phyloP scores from a whole-genome alignment of 2,797 vertebrate species.

The Trematomus bernacchii region DNA sequence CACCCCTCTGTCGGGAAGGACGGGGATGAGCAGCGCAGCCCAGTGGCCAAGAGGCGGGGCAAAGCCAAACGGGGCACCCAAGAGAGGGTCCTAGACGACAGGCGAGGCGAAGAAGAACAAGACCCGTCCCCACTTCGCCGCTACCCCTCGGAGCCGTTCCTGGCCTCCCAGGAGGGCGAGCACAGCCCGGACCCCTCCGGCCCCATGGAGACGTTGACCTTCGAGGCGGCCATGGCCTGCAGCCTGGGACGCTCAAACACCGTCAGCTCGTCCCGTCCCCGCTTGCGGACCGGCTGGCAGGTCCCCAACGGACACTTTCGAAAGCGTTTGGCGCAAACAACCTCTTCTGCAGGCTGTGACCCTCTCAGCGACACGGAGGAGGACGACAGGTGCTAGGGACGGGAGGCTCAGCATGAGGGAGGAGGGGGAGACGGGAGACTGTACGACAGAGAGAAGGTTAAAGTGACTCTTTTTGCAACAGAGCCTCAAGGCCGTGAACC shows the following conservation, averaged over 20 bases:
- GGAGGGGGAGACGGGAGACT: conserved; percentile 40
- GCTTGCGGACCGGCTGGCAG: conserved; percentile 94
- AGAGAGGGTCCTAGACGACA: conserved; percentile 77
- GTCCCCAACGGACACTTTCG: conserved; percentile 98
- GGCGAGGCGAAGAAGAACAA: conserved; percentile 53
- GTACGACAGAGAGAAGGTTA: conserved; percentile 41
- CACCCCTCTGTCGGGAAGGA: conserved; percentile 84
- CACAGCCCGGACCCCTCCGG: conserved; percentile 94
- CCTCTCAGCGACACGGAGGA: conserved; percentile 96
- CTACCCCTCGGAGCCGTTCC: conserved; percentile 96
- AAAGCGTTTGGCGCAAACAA: conserved; percentile 91
- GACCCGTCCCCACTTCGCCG: conserved; percentile 88
- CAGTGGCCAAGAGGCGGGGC: conserved; percentile 82
- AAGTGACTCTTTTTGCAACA: conserved; percentile 62
- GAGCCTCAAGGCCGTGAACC: conserved; percentile 53
- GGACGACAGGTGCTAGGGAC: conserved; percentile 94
- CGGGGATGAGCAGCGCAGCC: conserved; percentile 81
- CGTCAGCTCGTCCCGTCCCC: conserved; percentile 90
- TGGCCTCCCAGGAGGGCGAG: conserved; percentile 93
- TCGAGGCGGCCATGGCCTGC: conserved; percentile 96
- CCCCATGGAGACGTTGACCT: conserved; percentile 95
- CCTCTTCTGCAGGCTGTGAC: conserved; percentile 90
- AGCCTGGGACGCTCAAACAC: conserved; percentile 97
- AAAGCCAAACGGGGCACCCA: conserved; percentile 75
- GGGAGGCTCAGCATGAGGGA: conserved; percentile 27